These are phyloP conservation scores for Diabrotica virgifera DNA, from an alignment of 1,140 invertebrate genomes.

Conservation along the genomic window DNA sequence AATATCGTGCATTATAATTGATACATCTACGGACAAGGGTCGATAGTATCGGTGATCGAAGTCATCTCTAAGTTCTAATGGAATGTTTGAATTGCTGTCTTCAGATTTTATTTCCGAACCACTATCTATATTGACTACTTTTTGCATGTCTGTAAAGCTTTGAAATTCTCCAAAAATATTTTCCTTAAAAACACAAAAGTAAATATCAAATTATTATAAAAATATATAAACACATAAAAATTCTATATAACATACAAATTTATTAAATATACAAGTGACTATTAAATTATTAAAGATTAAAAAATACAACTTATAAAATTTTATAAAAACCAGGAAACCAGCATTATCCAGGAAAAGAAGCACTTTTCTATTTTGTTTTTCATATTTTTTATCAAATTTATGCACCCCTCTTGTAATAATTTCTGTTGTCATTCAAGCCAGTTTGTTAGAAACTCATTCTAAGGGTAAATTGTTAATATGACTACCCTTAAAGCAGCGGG, in stretches of 20 bases:
- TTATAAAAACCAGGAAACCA: no score
- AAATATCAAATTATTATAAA: slow-evolving; percentile 4
- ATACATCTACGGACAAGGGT: slow-evolving; percentile 86
- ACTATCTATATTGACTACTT: slow-evolving; percentile 45
- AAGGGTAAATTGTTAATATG: no score
- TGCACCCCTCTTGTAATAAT: no score
- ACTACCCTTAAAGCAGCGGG: no score
- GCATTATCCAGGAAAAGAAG: no score
- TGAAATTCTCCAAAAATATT: slow-evolving; percentile 97
- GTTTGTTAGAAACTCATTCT: no score
- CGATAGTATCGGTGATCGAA: slow-evolving; percentile 86
- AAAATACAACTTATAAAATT: no score
- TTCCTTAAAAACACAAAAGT: slow-evolving; percentile 58
- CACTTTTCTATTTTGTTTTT: no score
- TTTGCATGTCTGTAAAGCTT: slow-evolving; percentile 88
- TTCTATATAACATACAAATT: no score
- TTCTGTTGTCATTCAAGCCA: no score
- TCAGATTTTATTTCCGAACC: slow-evolving; percentile 36
- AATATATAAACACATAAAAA: not conserved
- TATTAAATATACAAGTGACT: no score
- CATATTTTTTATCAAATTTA: no score
- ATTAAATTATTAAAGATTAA: not conserved
- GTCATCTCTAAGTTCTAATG: slow-evolving; percentile 46
- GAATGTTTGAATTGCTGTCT: slow-evolving; percentile 37
- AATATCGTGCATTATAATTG: slow-evolving; percentile 92